Conservation (phyloP, 2,888 invertebrate species). For the Dynastes hyllus region DNA sequence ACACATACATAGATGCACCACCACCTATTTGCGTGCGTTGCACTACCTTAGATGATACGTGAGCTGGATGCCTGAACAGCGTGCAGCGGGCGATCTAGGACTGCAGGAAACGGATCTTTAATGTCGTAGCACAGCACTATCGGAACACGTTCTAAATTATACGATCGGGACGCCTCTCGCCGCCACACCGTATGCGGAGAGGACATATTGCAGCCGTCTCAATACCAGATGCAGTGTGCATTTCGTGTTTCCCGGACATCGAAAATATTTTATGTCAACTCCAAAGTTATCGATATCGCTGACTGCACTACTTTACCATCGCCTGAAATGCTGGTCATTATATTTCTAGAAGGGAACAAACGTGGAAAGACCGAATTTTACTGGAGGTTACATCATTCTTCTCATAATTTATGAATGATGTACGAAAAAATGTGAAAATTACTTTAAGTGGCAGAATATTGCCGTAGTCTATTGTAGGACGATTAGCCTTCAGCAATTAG, state of each 20-base stretch:
- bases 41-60: background rate
- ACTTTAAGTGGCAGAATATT: too few species aligned
- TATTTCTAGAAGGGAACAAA: background rate
- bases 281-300: conserved; percentile 26
- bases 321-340: background rate
- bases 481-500: too few species aligned
- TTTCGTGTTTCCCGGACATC: conserved; percentile 11
- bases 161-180: conserved; percentile 45
- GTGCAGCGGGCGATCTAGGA: conserved; percentile 52
- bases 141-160: conserved; percentile 64
- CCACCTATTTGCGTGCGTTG: background rate
- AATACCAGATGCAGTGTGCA: conserved; percentile 24
- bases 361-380: too few species aligned
- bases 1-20: background rate
- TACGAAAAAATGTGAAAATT: too few species aligned
- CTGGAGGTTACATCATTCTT: too few species aligned
- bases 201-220: conserved; percentile 13
- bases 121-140: conserved; percentile 61
- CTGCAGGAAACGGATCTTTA: conserved; percentile 66
- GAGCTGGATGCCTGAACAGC: background rate
- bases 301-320: conserved; percentile 7
- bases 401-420: too few species aligned
- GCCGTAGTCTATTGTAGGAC: too few species aligned
- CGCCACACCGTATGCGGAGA: conserved; percentile 2
- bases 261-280: conserved; percentile 19